Base-by-base conservation (phyloP, 1,140 invertebrate species). In the Drosophila equinoxialis region DNA sequence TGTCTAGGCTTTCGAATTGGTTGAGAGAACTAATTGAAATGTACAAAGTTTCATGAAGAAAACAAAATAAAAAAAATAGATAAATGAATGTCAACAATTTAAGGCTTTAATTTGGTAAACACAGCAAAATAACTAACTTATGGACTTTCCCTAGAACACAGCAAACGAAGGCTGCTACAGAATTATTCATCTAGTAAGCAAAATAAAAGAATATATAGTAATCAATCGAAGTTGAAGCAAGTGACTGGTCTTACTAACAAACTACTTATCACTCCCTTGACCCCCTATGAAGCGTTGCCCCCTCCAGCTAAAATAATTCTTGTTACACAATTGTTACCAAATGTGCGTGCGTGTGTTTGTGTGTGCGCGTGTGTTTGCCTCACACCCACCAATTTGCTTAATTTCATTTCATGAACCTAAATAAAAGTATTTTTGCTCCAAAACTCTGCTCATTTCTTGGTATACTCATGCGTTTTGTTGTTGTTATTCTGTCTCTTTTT, bases 11-110 rank as follows among this genome's bases (percentile, higher is more conserved):
- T 69, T 63, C 13, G 67, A 57, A 65, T 73, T 67, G 71, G 63
- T 33, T 17, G 11, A 63, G 33, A 51, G 6, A 14, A 63, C 71
- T 77, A 77, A 77, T 77, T 77, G 72, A 67, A 70, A 67, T 71
- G 26, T 35, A n/a, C 41, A 57, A 66, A 58, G 14, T 65, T 65
- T 37, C 35, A 17, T 54, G 8, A 23, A 7, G 30, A 61, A 11
- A 39, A 39, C 10, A 3, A 11, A 13, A 39, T 5, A n/a, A 39
- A 39, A 39, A 39, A 37, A 10, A n/a, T 10, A 13, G 26, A 17
- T 17, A 20, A 8, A 42, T 26, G 6, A 20, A 61, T 26, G 23
- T 61, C 35, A 42, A n/a, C 60, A 23, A 26, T 54, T 33, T 17
- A 55, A 37, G 20, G 37, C 60, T 62, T 45, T 45, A 62, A 62